Percentiles rank a stretch among this genome's conserved stretches.
Conservation (phyloP, 2,113 vertebrate species). For the Pipra filicauda region DNA sequence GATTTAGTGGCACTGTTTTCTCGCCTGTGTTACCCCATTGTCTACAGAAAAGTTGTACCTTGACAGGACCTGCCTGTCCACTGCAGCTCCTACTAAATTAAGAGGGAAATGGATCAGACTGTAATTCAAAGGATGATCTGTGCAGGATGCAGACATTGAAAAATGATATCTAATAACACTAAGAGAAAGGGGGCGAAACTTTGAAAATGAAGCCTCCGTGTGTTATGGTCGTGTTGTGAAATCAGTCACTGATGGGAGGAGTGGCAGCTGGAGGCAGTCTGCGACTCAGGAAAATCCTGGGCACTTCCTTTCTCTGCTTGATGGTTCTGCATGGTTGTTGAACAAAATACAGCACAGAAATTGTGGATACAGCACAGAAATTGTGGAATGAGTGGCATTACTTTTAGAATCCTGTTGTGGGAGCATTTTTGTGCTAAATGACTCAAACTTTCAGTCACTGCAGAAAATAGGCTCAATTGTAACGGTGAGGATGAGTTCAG, state of each 20-base stretch:
- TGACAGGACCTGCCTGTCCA: background rate
- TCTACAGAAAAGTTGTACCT: background rate
- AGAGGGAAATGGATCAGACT: background rate
- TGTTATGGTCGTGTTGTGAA: background rate
- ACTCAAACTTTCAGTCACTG: constrained; percentile 30
- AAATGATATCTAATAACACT: background rate
- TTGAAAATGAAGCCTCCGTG: background rate
- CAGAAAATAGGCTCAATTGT: constrained; percentile 13
- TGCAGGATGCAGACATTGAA: background rate
- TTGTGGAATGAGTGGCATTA: background rate
- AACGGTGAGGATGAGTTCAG: background rate
- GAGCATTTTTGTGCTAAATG: constrained; percentile 21
- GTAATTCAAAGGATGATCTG: background rate
- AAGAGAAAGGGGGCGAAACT: background rate
- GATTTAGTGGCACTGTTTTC: background rate
- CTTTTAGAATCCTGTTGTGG: constrained; percentile 3
- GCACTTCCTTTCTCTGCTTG: background rate
- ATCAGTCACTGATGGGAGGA: background rate
- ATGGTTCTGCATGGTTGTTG: background rate
- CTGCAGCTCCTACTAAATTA: background rate
- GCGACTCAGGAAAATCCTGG: background rate
- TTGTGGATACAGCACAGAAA: background rate
- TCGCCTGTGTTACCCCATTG: background rate
- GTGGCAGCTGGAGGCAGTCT: background rate
- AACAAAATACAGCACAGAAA: background rate